These are phyloP conservation scores for Megalopta genalis DNA, from an alignment of 1,140 invertebrate genomes.

Conservation along the genomic window DNA sequence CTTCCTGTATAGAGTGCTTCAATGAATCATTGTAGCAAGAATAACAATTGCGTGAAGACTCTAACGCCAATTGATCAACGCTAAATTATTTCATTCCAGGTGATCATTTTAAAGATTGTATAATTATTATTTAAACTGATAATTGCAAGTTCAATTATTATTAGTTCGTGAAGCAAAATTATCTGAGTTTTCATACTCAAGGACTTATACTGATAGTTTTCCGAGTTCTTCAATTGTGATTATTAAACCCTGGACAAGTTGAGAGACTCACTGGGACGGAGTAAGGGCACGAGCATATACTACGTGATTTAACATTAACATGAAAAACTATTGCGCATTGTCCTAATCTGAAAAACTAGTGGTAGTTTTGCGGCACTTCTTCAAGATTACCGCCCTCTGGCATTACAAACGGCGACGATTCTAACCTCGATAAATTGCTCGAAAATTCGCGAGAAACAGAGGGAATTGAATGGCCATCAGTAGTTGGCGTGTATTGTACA, in stretches of 20 bases:
- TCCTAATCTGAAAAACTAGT: no score
- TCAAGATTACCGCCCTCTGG: not conserved
- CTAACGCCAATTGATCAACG: not conserved
- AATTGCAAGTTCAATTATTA: no score
- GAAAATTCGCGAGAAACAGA: conserved; percentile 17
- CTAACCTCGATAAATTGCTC: not conserved
- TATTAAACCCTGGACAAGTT: no score
- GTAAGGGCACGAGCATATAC: not conserved
- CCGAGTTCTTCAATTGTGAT: no score
- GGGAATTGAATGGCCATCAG: conserved; percentile 19
- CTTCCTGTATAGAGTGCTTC: not conserved
- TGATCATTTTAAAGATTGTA: no score
- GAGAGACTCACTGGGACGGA: not conserved
- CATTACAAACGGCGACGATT: not conserved
- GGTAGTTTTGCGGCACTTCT: no score
- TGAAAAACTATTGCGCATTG: no score
- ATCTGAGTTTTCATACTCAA: no score
- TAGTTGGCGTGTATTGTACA: conserved; percentile 54
- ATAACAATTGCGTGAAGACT: not conserved
- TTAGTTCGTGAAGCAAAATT: no score
- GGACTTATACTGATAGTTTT: no score
- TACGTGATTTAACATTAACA: not conserved
- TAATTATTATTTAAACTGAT: no score
- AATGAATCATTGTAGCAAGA: not conserved
- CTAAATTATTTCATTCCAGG: not conserved